phyloP scores from a whole-genome alignment of 2,797 vertebrate genomes.

The Argyrosomus regius region DNA sequence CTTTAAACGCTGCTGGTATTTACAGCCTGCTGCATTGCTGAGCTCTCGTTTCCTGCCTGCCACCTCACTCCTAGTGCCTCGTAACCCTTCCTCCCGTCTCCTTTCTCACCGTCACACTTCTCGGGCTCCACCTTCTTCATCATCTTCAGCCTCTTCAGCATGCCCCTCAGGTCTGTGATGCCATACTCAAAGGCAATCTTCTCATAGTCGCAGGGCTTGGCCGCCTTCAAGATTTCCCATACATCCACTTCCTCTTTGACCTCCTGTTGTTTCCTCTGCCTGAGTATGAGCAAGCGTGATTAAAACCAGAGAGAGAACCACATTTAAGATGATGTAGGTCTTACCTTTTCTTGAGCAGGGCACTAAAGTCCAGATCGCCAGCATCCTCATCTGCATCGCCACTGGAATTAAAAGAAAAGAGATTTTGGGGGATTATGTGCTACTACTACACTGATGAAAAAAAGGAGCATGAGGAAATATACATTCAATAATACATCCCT shows the following conservation, averaged over 20 bases:
- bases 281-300: conserved; percentile 48
- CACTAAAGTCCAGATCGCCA: conserved; percentile 93
- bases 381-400: conserved; percentile 85
- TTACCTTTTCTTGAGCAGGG: conserved; percentile 93
- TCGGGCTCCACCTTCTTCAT: conserved; percentile 90
- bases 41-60: conserved; percentile 37
- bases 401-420: conserved; percentile 67
- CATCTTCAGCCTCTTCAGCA: conserved; percentile 92
- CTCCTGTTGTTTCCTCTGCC: conserved; percentile 82
- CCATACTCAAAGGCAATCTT: conserved; percentile 93
- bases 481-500: conserved; percentile 17
- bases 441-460: conserved; percentile 15
- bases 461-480: conserved; percentile 10
- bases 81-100: conserved; percentile 8
- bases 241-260: conserved; percentile 89
- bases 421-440: conserved; percentile 7
- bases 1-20: conserved; percentile 56
- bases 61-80: conserved; percentile 29
- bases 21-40: conserved; percentile 39
- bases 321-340: conserved; percentile 1
- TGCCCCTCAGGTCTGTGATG: conserved; percentile 94
- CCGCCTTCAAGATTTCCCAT: conserved; percentile 90
- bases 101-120: conserved; percentile 87
- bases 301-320: neutral
- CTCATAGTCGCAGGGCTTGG: conserved; percentile 93